phyloP scores from a whole-genome alignment of 2,797 vertebrate species.

The Sebastes minor region DNA sequence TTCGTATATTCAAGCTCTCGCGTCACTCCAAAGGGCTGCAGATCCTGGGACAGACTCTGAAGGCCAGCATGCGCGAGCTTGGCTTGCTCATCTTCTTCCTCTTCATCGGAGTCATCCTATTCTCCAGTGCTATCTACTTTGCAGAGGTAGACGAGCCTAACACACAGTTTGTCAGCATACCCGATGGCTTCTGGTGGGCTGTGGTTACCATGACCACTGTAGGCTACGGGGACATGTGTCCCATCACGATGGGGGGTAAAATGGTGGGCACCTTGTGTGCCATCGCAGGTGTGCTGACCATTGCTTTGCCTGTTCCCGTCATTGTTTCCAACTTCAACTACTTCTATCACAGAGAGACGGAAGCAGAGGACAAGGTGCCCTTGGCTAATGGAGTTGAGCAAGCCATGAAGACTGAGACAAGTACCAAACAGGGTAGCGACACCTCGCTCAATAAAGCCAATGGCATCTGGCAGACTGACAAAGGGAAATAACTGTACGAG shows the following conservation, averaged over 20 bases:
- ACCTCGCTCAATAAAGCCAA: slow-evolving; percentile 88
- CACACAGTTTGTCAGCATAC: slow-evolving; percentile 97
- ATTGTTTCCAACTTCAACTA: slow-evolving; percentile 99
- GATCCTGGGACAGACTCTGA: slow-evolving; percentile 92
- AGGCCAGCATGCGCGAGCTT: slow-evolving; percentile 92
- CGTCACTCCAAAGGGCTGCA: slow-evolving; percentile 93
- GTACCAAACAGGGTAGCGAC: slow-evolving; percentile 79
- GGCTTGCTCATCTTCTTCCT: slow-evolving; percentile 97
- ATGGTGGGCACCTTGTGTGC: slow-evolving; percentile 95
- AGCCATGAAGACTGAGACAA: slow-evolving; percentile 70
- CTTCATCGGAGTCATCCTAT: slow-evolving; percentile 96
- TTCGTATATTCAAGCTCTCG: slow-evolving; percentile 95
- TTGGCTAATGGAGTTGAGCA: slow-evolving; percentile 79
- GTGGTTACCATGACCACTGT: slow-evolving; percentile 99
- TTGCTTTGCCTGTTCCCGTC: slow-evolving; percentile 96
- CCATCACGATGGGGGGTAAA: slow-evolving; percentile 93
- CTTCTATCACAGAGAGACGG: slow-evolving; percentile 96
- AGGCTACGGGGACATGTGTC: slow-evolving; percentile 98
- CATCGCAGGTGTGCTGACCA: slow-evolving; percentile 95
- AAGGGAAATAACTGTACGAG: slow-evolving; percentile 64
- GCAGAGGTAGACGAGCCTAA: slow-evolving; percentile 94
- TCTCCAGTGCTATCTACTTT: slow-evolving; percentile 96
- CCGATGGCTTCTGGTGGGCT: slow-evolving; percentile 98
- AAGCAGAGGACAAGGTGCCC: slow-evolving; percentile 90
- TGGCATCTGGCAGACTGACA: slow-evolving; percentile 81